phyloP scores from a whole-genome alignment of 2,797 vertebrate genomes.

The Ataeniobius toweri region DNA sequence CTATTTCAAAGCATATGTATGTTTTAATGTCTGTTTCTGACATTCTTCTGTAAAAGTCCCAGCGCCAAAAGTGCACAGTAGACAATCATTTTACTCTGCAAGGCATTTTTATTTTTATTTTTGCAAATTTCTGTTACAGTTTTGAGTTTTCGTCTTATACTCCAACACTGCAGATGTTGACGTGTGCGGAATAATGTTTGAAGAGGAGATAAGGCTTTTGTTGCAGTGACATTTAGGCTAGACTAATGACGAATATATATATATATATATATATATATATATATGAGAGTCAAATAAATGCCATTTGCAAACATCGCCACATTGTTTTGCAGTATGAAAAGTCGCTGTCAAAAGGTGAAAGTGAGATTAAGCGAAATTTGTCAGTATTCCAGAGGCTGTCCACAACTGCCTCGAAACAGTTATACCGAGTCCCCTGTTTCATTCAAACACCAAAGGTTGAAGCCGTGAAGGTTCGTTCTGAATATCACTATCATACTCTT shows the following conservation, averaged over 20 bases:
- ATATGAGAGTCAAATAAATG: constrained; percentile 49
- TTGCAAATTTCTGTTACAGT: background rate
- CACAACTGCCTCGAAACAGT: constrained; percentile 5
- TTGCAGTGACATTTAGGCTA: constrained; percentile 61
- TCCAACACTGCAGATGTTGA: constrained; percentile 2
- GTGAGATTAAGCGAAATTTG: constrained; percentile 19
- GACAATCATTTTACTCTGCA: background rate
- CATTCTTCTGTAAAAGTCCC: no score
- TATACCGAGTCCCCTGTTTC: background rate
- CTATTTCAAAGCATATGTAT: no score
- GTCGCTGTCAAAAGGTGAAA: constrained; percentile 14
- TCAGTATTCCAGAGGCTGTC: constrained; percentile 18
- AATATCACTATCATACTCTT: background rate
- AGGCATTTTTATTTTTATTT: background rate
- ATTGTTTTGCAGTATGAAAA: constrained; percentile 17
- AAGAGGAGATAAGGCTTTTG: constrained; percentile 53
- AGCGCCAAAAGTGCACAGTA: background rate
- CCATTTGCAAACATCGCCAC: constrained; percentile 47
- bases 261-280: no score
- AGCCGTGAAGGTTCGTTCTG: background rate
- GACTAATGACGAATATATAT: constrained; percentile 22
- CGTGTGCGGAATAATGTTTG: constrained; percentile 27
- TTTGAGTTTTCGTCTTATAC: constrained; percentile 36
- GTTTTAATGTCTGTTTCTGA: no score
- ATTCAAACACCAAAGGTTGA: background rate